Conservation (phyloP, 2,888 invertebrate genomes). For the Cheilosia soror region DNA sequence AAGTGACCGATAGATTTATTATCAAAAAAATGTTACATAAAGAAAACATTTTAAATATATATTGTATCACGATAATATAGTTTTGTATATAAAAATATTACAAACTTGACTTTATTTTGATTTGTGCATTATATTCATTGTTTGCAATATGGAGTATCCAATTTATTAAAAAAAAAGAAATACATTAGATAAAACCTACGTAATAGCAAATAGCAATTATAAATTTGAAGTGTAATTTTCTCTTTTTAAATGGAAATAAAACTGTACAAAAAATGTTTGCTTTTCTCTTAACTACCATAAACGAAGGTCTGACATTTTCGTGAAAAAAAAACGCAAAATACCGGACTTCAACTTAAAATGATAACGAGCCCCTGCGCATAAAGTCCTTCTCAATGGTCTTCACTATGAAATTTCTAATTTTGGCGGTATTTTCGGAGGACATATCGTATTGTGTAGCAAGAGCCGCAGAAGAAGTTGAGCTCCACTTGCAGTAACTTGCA, state of each 20-base stretch:
- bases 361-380: too few species aligned
- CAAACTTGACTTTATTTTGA: slow-evolving; percentile 1
- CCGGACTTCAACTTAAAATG: too few species aligned
- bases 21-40: slow-evolving; percentile 8
- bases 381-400: too few species aligned
- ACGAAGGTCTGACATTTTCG: not conserved
- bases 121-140: slow-evolving; percentile 30
- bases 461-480: too few species aligned
- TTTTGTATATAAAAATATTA: slow-evolving; percentile 55
- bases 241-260: slow-evolving; percentile 75
- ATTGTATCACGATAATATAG: slow-evolving; percentile 17
- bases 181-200: slow-evolving; percentile 1
- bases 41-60: not conserved
- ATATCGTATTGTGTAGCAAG: too few species aligned
- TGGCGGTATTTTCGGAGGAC: too few species aligned
- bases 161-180: slow-evolving; percentile 38
- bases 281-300: not conserved
- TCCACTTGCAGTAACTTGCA: too few species aligned
- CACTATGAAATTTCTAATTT: too few species aligned
- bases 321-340: not conserved
- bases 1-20: slow-evolving; percentile 10
- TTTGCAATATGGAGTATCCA: slow-evolving; percentile 54
- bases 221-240: slow-evolving; percentile 74
- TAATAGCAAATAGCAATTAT: slow-evolving; percentile 59
- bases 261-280: slow-evolving; percentile 43